Evolutionary conservation across 2,888 invertebrate genomes (phyloP), one percentile per base, ranked within the genome.

Genomic region (Andrena camellia): DNA sequence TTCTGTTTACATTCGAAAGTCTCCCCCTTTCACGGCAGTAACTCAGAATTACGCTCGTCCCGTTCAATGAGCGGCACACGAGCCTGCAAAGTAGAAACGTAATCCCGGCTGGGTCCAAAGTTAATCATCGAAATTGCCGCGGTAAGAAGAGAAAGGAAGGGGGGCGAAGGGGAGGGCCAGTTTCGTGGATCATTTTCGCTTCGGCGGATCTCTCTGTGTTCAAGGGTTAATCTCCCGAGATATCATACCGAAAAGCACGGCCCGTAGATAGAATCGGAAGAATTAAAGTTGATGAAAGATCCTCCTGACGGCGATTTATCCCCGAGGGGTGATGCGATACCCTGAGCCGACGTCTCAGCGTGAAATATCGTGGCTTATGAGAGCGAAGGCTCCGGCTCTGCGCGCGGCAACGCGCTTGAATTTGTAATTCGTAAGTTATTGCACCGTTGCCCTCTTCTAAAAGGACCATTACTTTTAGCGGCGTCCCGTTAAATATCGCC

Each of bases 371-470:
- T 86, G 87, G 87, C 85, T 88, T 89, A 89, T 81, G 88, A 85
- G 88, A 88, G 77, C 48, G 71, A 73, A 69, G 75, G 78, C 69
- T 70, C 63, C 78, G 35, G 76, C 60, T 52, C 57, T 69, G 75
- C 75, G 29, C 75, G 78, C 73, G 81, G 87, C 86, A 73, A 59
- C 23, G 59, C 86, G 80, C 87, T 90, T 90, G 90, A 90, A 90
- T 90, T 88, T 90, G 89, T 90, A 88, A 90, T 90, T 90, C 86
- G 83, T 90, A 88, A 90, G 83, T 90, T 90, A 90, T 90, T 77
- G 87, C 87, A 59, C 66, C 85, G 87, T 90, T 88, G 80, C 73
- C 77, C 70, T 85, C 84, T 84, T 88, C 87, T 85, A 90, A 86
- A 82, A 78, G 77, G 72, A 69, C 75, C 87, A 88, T 90, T 87